Conservation (phyloP, 2,113 vertebrate species). For the Pterocles orientalis region DNA sequence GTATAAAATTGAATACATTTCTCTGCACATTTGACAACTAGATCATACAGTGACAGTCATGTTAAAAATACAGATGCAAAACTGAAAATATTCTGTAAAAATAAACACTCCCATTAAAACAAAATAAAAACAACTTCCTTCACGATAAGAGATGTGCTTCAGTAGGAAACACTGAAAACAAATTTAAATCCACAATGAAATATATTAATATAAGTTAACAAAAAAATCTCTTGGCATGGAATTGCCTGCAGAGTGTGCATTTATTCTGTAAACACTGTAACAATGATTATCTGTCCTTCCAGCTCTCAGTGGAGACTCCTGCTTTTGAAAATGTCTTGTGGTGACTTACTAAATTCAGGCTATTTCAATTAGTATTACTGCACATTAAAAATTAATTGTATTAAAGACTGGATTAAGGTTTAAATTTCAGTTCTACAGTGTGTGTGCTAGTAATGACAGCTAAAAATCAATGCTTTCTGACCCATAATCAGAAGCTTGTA, state of each 20-base stretch:
- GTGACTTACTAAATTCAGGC: conserved; percentile 88
- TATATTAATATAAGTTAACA: conserved; percentile 50
- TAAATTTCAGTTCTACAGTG: conserved; percentile 85
- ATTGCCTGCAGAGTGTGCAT: conserved; percentile 50
- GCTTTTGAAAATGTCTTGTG: conserved; percentile 88
- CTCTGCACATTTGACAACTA: conserved; percentile 18
- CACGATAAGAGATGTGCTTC: background rate
- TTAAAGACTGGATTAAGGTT: conserved; percentile 91
- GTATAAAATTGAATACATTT: background rate
- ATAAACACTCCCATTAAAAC: background rate
- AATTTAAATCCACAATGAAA: conserved; percentile 39
- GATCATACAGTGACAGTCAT: background rate
- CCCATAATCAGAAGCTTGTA: conserved; percentile 73
- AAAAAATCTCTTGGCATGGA: conserved; percentile 45
- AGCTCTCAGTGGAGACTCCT: conserved; percentile 85
- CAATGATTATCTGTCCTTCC: conserved; percentile 89
- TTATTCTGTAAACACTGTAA: conserved; percentile 71
- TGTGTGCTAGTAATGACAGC: conserved; percentile 85
- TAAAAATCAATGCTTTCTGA: conserved; percentile 82
- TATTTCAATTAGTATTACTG: conserved; percentile 97
- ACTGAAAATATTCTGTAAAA: conserved; percentile 22
- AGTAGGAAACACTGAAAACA: conserved; percentile 16
- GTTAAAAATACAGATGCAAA: background rate
- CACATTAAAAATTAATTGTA: conserved; percentile 98
- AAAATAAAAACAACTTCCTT: background rate